A percentile compares a stretch with the other conserved stretches of the same genome.
phyloP scores from a whole-genome alignment of 2,888 invertebrate genomes.

The Notodonta ziczac region DNA sequence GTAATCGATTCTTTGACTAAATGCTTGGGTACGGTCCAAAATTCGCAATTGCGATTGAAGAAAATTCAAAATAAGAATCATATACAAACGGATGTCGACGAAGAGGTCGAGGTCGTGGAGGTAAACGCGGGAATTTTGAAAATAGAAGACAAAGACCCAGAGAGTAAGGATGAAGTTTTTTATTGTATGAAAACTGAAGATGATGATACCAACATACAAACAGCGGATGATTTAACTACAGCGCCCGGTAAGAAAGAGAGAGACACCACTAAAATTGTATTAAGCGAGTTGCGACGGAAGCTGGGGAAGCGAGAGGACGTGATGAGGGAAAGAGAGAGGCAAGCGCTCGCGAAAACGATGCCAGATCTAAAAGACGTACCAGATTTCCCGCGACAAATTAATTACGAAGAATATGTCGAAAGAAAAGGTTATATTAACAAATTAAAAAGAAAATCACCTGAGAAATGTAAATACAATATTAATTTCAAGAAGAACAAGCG shows the following conservation, averaged over 20 bases:
- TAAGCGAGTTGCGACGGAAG: constrained; percentile 72
- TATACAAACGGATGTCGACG: constrained; percentile 29
- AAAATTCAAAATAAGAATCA: constrained; percentile 59
- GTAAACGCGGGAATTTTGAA: constrained; percentile 47
- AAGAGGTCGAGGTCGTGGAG: constrained; percentile 47
- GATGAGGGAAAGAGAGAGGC: constrained; percentile 78
- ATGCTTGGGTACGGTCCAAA: constrained; percentile 64
- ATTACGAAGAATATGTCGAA: constrained; percentile 56
- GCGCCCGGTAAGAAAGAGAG: constrained; percentile 72
- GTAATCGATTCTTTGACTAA: constrained; percentile 68
- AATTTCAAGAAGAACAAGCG: constrained; percentile 30
- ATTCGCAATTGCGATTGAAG: constrained; percentile 66
- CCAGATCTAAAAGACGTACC: constrained; percentile 69
- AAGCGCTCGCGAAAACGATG: constrained; percentile 77
- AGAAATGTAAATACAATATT: constrained; percentile 39
- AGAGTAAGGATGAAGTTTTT: constrained; percentile 76
- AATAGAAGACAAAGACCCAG: constrained; percentile 68
- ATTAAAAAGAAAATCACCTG: constrained; percentile 35
- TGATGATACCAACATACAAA: constrained; percentile 44
- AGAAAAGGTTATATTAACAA: constrained; percentile 66
- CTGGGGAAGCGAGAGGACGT: constrained; percentile 75
- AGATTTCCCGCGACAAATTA: constrained; percentile 76
- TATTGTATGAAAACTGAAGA: constrained; percentile 76
- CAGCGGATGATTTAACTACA: constrained; percentile 61
- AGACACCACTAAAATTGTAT: constrained; percentile 67